These are phyloP conservation scores for Eptesicus fuscus DNA, from an alignment of 2,113 vertebrate genomes.

Conservation along the genomic window DNA sequence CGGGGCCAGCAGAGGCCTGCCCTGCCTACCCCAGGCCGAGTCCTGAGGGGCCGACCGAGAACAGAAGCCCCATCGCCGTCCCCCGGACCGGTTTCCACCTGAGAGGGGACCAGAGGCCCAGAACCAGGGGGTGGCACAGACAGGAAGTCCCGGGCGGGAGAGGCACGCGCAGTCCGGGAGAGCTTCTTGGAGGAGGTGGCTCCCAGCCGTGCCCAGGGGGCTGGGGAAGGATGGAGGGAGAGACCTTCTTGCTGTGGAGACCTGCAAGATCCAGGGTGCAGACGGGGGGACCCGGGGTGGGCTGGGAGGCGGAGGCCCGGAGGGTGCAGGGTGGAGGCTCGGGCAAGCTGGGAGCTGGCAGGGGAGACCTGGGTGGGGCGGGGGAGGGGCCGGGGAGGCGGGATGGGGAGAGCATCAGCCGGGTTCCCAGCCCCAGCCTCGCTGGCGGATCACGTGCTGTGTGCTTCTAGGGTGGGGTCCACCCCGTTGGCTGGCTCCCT, in stretches of 20 bases:
- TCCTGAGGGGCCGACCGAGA: neutral
- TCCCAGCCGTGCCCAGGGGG: neutral
- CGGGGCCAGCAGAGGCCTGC: neutral
- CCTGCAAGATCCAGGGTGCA: neutral
- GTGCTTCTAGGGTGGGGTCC: neutral
- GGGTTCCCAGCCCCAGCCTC: neutral
- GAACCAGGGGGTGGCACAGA: too few relatives aligned
- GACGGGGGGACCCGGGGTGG: neutral
- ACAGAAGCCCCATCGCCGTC: neutral
- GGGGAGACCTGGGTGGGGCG: neutral
- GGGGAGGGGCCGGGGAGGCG: fast-evolving
- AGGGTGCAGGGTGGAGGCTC: neutral
- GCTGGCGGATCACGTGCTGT: neutral
- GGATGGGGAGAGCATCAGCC: neutral
- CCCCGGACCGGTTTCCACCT: neutral
- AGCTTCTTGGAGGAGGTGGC: neutral
- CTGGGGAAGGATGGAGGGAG: neutral
- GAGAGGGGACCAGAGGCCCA: neutral
- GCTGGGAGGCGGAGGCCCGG: too few relatives aligned
- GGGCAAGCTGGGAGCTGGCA: neutral
- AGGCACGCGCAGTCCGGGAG: neutral
- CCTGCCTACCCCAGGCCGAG: fast-evolving
- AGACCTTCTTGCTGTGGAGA: neutral
- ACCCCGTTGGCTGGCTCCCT: neutral
- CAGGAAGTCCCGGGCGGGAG: too few relatives aligned